Base-by-base conservation (phyloP, 1,140 invertebrate species). In the Ylistrum balloti region DNA sequence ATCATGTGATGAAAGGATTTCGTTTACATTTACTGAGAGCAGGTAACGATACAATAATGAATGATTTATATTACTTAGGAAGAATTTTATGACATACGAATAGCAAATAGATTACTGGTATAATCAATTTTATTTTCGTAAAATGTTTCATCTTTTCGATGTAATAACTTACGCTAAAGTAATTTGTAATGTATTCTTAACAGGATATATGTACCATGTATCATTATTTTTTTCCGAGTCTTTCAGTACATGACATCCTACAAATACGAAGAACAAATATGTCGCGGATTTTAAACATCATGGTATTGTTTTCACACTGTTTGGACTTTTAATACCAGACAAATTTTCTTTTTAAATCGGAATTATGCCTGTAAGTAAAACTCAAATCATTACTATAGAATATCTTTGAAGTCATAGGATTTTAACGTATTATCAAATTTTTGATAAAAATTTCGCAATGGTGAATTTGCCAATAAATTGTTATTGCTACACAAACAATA, bases 1-100 rank as follows among this genome's bases (percentile, higher is more conserved):
- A 74, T 74, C 56, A 11, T 9, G 56, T 74, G 56, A 74, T 74
- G 56, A 74, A 74, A 74, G 56, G 56, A 74, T 74, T 74, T 74
- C 56, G 56, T 74, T 74, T 74, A 74, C 56, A 74, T 74, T 74
- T 74, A n/a, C 56, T 74, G 28, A n/a, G n/a, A 28, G 56, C 41
- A 45, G 20, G 22, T 74, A 74, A 28, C 22, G 56, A 74, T 17
- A n/a, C 22, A 7, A 74, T 74, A 74, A 74, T 74, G 56, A 74
- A 28, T n/a, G 0, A n/a, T n/a, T 74, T 17, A 17, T 11, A 74
- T 74, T 28, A 74, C 5, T 74, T n/a, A n/a, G 56, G n/a, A 11
- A 0, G 0, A 9, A 1, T 28, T 74, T 74, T 74, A 74, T 74
- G 56, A 74, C 56, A 74, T n/a, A 28, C 28, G 56, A 74, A 28